A percentile compares a stretch with the other conserved stretches of the same genome.
Evolutionary conservation across 2,888 invertebrate species (phyloP).

Genomic region (Esperia sulphurella): DNA sequence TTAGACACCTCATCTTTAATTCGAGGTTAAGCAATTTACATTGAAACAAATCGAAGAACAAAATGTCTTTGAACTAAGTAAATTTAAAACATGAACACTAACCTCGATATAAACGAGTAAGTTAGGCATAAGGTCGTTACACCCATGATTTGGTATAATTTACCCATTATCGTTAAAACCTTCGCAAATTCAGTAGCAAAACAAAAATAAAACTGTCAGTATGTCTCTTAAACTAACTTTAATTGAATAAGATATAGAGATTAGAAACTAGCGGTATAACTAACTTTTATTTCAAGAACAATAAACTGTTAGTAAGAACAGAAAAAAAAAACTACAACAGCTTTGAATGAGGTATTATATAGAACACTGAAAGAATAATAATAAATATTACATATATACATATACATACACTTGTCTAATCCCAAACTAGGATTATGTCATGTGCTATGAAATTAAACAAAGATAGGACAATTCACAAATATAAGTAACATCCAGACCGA

Average conservation of each 20-base stretch:
- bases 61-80: constrained; percentile 9
- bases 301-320: too few species aligned
- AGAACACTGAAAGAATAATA: too few species aligned
- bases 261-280: too few species aligned
- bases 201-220: constrained; percentile 1
- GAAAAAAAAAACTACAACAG: too few species aligned
- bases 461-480: too few species aligned
- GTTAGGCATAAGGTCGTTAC: constrained; percentile 8
- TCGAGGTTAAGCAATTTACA: constrained; percentile 13
- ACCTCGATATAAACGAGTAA: constrained; percentile 3
- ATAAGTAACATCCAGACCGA: too few species aligned
- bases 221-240: background rate
- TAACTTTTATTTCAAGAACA: too few species aligned
- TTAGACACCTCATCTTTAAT: constrained; percentile 10
- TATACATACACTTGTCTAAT: too few species aligned
- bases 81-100: constrained; percentile 1
- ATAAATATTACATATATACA: too few species aligned
- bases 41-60: constrained; percentile 8
- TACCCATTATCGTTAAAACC: constrained; percentile 12
- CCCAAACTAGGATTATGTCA: too few species aligned
- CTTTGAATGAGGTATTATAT: too few species aligned
- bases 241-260: background rate
- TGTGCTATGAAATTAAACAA: too few species aligned
- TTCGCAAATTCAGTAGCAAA: constrained; percentile 1
- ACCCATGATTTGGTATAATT: constrained; percentile 14